These are phyloP conservation scores for Cyanoramphus novaezelandiae DNA, from an alignment of 2,113 vertebrate genomes.

Conservation along the genomic window DNA sequence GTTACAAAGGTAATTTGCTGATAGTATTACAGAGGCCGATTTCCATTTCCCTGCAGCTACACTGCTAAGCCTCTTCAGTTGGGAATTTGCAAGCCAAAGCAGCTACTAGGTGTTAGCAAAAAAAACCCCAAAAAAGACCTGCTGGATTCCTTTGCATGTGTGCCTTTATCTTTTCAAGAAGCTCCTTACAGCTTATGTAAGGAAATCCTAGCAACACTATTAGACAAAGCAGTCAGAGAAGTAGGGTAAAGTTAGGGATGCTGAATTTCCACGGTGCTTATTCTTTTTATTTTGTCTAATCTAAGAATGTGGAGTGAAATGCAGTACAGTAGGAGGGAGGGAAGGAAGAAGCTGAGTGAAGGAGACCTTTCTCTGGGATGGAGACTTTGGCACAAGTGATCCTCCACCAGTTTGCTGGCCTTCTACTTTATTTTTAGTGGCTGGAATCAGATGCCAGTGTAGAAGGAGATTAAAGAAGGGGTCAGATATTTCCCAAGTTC, in stretches of 20 bases:
- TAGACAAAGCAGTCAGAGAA: not conserved
- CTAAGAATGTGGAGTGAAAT: not conserved
- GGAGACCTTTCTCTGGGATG: not conserved
- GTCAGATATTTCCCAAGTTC: not conserved
- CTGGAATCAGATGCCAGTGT: not conserved
- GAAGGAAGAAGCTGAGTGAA: not conserved
- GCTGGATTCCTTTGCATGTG: not conserved
- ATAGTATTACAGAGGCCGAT: not conserved
- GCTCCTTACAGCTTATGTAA: not conserved
- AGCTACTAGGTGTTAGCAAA: not conserved
- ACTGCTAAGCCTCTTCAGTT: not conserved
- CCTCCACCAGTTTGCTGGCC: not conserved
- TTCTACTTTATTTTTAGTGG: not conserved
- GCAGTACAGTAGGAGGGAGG: not conserved
- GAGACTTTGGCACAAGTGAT: not conserved
- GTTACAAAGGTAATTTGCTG: not conserved
- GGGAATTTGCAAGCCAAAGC: not conserved
- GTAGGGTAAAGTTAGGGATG: not conserved
- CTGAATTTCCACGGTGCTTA: not conserved
- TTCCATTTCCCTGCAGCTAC: not conserved
- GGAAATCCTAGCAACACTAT: not conserved
- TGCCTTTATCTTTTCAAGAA: not conserved
- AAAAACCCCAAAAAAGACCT: too few relatives aligned
- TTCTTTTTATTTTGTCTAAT: not conserved
- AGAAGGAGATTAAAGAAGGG: not conserved